phyloP scores from a whole-genome alignment of 2,797 vertebrate genomes.

The Champsocephalus gunnari region DNA sequence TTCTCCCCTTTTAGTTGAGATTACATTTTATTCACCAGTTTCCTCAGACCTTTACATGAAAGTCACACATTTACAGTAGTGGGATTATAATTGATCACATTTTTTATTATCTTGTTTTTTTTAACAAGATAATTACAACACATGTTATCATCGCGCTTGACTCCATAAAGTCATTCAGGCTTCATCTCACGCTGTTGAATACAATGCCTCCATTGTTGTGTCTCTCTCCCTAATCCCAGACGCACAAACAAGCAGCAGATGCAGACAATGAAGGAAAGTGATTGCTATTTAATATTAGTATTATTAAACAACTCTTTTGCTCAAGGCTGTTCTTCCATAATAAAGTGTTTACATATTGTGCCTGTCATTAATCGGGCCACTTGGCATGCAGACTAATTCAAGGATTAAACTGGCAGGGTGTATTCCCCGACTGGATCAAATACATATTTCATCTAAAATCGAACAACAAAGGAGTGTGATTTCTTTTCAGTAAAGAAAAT shows the following conservation, averaged over 20 bases:
- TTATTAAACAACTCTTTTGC: constrained; percentile 16
- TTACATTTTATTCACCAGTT: neutral
- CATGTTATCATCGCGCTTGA: neutral
- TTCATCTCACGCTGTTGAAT: neutral
- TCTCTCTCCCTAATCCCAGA: neutral
- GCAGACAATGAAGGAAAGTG: neutral
- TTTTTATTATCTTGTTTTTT: too few species aligned
- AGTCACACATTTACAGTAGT: too few species aligned
- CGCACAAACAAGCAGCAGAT: neutral
- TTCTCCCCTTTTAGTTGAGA: neutral
- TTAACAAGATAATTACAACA: neutral
- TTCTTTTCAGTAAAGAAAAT: neutral
- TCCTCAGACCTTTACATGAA: neutral
- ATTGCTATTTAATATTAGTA: constrained; percentile 21
- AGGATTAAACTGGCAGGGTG: neutral
- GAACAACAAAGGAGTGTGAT: neutral
- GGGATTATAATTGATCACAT: too few species aligned
- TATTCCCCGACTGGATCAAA: neutral
- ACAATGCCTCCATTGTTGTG: neutral
- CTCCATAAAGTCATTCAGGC: neutral
- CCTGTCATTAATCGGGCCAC: constrained; percentile 15
- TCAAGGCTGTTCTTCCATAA: constrained; percentile 26
- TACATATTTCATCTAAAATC: neutral
- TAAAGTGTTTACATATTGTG: constrained; percentile 25
- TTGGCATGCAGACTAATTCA: constrained; percentile 14